Evolutionary conservation across 2,113 vertebrate genomes (phyloP).

Genomic region (Ramphastos sulfuratus): DNA sequence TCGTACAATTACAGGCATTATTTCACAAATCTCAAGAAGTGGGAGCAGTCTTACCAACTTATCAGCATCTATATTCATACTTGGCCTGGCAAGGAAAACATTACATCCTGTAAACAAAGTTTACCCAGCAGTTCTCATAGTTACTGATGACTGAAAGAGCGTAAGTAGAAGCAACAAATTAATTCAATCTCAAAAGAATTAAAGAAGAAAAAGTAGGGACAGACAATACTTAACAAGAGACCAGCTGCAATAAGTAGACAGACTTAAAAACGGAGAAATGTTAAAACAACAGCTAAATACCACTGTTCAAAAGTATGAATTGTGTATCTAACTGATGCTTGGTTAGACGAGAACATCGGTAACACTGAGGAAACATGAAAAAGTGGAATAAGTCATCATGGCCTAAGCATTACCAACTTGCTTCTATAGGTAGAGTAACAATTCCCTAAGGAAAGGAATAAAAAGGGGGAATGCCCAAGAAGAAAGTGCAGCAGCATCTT

Average conservation of each 20-base stretch:
- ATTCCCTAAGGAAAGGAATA: background rate
- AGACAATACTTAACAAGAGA: background rate
- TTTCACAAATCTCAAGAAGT: background rate
- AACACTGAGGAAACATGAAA: background rate
- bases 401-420: background rate
- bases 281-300: background rate
- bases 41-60: background rate
- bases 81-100: background rate
- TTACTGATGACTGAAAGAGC: background rate
- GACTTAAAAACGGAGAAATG: background rate
- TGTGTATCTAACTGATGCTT: background rate
- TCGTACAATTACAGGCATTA: background rate
- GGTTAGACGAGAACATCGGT: background rate
- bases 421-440: background rate
- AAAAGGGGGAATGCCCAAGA: background rate
- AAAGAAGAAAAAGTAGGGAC: background rate
- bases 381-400: background rate
- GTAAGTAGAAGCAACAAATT: background rate
- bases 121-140: background rate
- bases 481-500: background rate
- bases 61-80: background rate
- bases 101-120: background rate
- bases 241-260: background rate
- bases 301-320: background rate
- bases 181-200: background rate